A percentile compares a stretch with the other conserved stretches of the same genome.
Conservation (phyloP, 2,888 invertebrate genomes). For the Acanthoscelides obtectus region DNA sequence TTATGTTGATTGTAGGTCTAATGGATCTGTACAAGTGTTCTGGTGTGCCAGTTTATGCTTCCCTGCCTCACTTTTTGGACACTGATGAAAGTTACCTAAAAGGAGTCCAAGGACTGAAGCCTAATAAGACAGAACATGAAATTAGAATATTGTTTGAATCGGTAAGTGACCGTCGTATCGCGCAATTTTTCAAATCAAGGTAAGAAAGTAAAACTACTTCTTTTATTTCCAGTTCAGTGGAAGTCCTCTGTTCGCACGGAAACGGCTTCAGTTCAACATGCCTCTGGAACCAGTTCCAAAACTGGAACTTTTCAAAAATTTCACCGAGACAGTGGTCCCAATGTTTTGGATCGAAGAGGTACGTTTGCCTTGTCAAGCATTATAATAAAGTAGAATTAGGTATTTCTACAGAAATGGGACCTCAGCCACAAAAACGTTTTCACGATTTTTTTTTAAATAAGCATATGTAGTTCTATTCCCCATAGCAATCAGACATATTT, state of each 20-base stretch:
- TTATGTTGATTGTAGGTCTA: slow-evolving; percentile 66
- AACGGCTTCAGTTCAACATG: slow-evolving; percentile 72
- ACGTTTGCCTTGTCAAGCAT: not conserved
- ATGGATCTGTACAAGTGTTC: slow-evolving; percentile 64
- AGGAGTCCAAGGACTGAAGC: slow-evolving; percentile 59
- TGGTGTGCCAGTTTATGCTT: slow-evolving; percentile 68
- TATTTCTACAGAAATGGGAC: too few species aligned
- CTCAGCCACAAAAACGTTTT: too few species aligned
- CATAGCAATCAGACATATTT: too few species aligned
- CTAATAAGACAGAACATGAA: slow-evolving; percentile 66
- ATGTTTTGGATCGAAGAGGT: slow-evolving; percentile 81
- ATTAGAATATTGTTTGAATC: slow-evolving; percentile 76
- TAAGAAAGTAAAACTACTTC: too few species aligned
- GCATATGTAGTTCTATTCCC: too few species aligned
- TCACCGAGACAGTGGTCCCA: slow-evolving; percentile 63
- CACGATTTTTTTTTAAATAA: too few species aligned
- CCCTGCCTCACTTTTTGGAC: slow-evolving; percentile 74
- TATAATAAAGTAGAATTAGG: too few species aligned
- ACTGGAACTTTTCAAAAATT: slow-evolving; percentile 60
- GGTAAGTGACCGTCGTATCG: slow-evolving; percentile 49
- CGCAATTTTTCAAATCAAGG: too few species aligned
- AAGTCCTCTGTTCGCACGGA: slow-evolving; percentile 67
- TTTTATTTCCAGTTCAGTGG: slow-evolving; percentile 57
- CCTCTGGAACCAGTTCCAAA: slow-evolving; percentile 61
- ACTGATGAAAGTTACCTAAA: slow-evolving; percentile 50